These are phyloP conservation scores for Alethe diademata DNA, from an alignment of 2,113 vertebrate genomes.

Conservation along the genomic window DNA sequence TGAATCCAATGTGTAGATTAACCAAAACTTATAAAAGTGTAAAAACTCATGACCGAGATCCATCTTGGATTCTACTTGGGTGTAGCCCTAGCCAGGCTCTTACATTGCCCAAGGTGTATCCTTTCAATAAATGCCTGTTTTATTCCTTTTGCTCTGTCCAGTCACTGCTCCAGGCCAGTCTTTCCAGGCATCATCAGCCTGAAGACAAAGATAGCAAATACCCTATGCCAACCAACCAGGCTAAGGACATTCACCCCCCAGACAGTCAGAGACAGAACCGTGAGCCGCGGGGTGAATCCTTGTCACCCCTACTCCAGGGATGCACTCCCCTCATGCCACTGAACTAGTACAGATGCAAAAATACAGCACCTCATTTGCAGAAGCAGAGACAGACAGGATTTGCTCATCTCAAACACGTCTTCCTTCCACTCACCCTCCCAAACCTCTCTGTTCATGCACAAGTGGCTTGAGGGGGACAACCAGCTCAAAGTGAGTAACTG, in stretches of 20 bases:
- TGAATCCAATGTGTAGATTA: too few relatives aligned
- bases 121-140: too few relatives aligned
- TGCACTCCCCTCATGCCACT: not conserved
- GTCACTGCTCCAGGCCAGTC: too few relatives aligned
- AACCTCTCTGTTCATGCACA: not conserved
- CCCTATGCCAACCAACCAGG: fast-evolving
- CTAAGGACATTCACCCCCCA: not conserved
- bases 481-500: not conserved
- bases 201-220: not conserved
- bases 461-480: not conserved
- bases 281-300: not conserved
- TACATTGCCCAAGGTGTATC: too few relatives aligned
- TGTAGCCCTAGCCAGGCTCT: too few relatives aligned
- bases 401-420: not conserved
- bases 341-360: not conserved
- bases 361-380: fast-evolving
- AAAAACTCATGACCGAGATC: too few relatives aligned
- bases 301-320: fast-evolving
- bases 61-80: too few relatives aligned
- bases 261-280: fast-evolving
- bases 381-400: not conserved
- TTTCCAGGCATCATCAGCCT: not conserved
- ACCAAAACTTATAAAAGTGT: too few relatives aligned
- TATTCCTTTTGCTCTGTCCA: too few relatives aligned
- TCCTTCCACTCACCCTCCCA: fast-evolving